Percentiles rank a stretch among this genome's conserved stretches.
phyloP scores from a whole-genome alignment of 2,888 invertebrate genomes.

The Apotomis turbidana region DNA sequence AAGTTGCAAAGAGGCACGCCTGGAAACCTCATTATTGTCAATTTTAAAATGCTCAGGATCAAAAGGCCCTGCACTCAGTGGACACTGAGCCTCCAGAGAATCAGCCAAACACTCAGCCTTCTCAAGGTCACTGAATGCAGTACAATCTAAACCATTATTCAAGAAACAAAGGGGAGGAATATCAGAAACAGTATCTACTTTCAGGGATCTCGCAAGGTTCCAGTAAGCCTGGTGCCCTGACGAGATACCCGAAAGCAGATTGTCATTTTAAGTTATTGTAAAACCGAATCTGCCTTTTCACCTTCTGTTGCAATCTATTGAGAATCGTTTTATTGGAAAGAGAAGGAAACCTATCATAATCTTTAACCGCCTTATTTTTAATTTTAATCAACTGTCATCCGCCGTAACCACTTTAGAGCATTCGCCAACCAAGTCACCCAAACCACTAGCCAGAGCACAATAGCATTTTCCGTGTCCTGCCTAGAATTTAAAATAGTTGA shows the following conservation, averaged over 20 bases:
- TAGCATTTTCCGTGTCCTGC: too few species aligned
- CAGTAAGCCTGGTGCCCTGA: constrained; percentile 8
- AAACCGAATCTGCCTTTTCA: not conserved
- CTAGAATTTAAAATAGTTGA: too few species aligned
- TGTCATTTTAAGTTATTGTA: not conserved
- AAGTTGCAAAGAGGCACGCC: too few species aligned
- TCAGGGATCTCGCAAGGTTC: not conserved
- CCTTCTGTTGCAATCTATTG: not conserved
- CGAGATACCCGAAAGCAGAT: not conserved
- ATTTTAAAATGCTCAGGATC: too few species aligned
- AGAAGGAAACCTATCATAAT: not conserved
- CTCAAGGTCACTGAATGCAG: not conserved
- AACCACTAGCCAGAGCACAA: too few species aligned
- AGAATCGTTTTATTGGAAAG: not conserved
- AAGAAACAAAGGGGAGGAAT: not conserved
- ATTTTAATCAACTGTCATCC: too few species aligned
- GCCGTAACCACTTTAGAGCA: too few species aligned
- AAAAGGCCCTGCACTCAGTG: not conserved
- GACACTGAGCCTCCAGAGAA: not conserved
- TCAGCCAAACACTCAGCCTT: not conserved
- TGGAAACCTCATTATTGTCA: too few species aligned
- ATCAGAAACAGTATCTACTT: not conserved
- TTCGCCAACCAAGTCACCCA: too few species aligned
- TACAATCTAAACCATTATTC: not conserved
- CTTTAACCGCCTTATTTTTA: not conserved